These are phyloP conservation scores for Balanococcus diminutus DNA, from an alignment of 2,888 invertebrate species.

Conservation along the genomic window DNA sequence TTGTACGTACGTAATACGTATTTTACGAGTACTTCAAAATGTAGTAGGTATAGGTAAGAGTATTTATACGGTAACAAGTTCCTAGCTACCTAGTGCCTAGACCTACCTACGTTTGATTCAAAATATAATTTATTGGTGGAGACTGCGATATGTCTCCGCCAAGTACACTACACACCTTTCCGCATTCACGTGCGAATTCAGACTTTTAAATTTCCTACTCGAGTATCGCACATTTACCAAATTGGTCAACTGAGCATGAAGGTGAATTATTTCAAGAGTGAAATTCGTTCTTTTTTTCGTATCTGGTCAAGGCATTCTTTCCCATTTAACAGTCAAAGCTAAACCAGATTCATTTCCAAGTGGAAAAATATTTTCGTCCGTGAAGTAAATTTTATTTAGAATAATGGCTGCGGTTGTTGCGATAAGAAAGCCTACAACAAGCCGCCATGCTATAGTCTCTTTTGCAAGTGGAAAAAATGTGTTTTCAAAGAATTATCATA, in stretches of 20 bases:
- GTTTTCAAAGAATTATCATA: neutral
- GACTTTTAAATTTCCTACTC: conserved; percentile 2
- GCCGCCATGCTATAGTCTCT: neutral
- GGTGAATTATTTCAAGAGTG: conserved; percentile 2
- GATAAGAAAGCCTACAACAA: neutral
- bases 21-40: neutral
- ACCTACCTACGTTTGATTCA: neutral
- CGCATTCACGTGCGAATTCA: neutral
- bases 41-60: too few relatives aligned
- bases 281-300: neutral
- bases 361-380: neutral
- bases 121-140: conserved; percentile 22
- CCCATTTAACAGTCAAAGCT: neutral
- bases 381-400: neutral
- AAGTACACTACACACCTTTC: neutral
- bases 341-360: conserved; percentile 11
- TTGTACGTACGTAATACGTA: too few relatives aligned
- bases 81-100: neutral
- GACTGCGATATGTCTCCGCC: conserved; percentile 13
- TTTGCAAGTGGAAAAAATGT: neutral
- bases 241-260: conserved; percentile 24
- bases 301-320: conserved; percentile 15
- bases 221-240: conserved; percentile 15
- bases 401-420: neutral
- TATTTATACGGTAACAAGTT: neutral